Base-by-base conservation (phyloP, 2,888 invertebrate genomes). In the Asteroscopus sphinx region DNA sequence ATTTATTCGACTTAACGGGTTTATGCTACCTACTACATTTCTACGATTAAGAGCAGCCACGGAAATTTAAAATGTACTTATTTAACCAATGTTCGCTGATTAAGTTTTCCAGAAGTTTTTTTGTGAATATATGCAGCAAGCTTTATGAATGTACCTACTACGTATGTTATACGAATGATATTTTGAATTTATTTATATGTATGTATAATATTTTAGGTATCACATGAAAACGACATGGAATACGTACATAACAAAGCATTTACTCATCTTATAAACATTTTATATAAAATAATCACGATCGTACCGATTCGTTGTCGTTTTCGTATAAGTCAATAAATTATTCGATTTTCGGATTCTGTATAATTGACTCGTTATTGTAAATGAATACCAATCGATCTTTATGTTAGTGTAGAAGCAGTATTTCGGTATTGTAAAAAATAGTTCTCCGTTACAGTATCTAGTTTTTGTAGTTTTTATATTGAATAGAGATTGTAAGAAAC, bases 361-460 rank as follows among this genome's bases (percentile, higher is more conserved):
- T 77, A 83, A 80, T 85, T 85, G 80, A 83, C 82, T 88, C 83
- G 81, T 85, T 84, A 85, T 82, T 82, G 83, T 89, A 88, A 87
- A 88, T 86, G 82, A 82, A 83, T 84, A 87, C 82, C 86, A 87
- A 83, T 85, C 80, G 80, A 86, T 87, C 80, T 82, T 86, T 83
- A 86, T 77, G 78, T 86, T 88, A 87, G 87, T 80, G 77, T 91
- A 91, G 88, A 86, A 89, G 76, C 92, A 93, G 91, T 93, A 92
- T 92, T 92, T 89, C 79, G 86, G 82, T 87, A 89, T 87, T 87
- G 87, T 90, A 83, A 83, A 84, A 66, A 85, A 81, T 80, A 74
- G 76, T 85, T 85, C 85, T 87, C 83, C 84, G 80, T 86, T 86
- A 79, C 88, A 90, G 88, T 90, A 89, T 87, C 86, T 89, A 89